These are phyloP conservation scores for Masnerella sp. DNA, from an alignment of 2,888 invertebrate genomes.

Conservation along the genomic window DNA sequence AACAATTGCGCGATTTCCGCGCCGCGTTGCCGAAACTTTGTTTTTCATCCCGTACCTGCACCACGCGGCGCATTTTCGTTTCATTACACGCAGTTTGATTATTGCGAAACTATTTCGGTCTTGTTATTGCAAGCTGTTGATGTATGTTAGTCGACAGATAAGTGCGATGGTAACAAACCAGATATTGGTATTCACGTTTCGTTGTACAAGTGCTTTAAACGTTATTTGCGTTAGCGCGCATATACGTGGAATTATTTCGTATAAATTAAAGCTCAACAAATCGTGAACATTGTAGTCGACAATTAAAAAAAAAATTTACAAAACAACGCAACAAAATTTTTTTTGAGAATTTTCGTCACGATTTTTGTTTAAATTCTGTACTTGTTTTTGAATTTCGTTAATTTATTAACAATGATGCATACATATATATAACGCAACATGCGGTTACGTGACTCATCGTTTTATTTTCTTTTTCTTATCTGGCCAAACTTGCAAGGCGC, in stretches of 20 bases:
- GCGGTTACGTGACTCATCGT: constrained; percentile 14
- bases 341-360: no score
- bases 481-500: not conserved
- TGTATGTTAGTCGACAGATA: constrained; percentile 34
- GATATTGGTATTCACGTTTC: constrained; percentile 44
- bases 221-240: constrained; percentile 8
- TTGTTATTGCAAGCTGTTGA: constrained; percentile 13
- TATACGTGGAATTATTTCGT: constrained; percentile 28
- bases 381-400: no score
- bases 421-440: not conserved
- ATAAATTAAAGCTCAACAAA: constrained; percentile 3
- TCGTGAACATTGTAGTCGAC: no score
- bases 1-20: constrained; percentile 49
- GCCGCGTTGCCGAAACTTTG: constrained; percentile 20
- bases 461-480: constrained; percentile 16
- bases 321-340: no score
- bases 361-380: no score
- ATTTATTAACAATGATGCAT: no score
- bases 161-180: constrained; percentile 36
- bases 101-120: constrained; percentile 26
- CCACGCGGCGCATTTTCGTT: no score
- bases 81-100: constrained; percentile 18
- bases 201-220: constrained; percentile 38
- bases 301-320: no score
- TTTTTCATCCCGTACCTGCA: constrained; percentile 15